These are phyloP conservation scores for Phyto melanocephala DNA, from an alignment of 2,888 invertebrate genomes.

Conservation along the genomic window DNA sequence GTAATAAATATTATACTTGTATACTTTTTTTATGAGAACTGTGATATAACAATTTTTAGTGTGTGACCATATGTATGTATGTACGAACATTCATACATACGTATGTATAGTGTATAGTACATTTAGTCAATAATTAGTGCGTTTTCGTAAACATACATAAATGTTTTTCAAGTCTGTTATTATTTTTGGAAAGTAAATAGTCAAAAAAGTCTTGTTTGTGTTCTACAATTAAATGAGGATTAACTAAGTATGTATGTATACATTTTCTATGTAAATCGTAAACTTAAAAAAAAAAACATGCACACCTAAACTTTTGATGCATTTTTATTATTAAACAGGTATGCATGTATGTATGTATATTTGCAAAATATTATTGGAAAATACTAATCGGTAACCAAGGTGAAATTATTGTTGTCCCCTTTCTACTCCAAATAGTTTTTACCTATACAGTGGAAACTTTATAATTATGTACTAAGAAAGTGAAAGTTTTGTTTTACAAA, in stretches of 20 bases:
- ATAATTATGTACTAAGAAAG: no score
- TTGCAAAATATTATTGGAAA: constrained; percentile 22
- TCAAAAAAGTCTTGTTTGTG: background rate
- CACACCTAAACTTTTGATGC: background rate
- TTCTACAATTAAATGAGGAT: background rate
- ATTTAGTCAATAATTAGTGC: constrained; percentile 28
- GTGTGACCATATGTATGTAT: background rate
- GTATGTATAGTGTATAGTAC: background rate
- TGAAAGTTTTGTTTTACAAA: no score
- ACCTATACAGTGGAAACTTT: no score
- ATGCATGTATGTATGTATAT: no score
- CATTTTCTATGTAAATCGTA: background rate
- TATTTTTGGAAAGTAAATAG: background rate
- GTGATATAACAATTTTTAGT: constrained; percentile 60
- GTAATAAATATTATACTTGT: background rate
- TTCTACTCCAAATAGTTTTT: no score
- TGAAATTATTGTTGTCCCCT: constrained; percentile 31
- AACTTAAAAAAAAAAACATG: no score
- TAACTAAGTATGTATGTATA: constrained; percentile 43
- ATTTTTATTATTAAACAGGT: no score
- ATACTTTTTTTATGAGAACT: constrained; percentile 41
- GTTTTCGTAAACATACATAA: constrained; percentile 5
- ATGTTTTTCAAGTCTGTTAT: background rate
- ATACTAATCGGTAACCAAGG: constrained; percentile 43
- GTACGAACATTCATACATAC: background rate